These are phyloP conservation scores for Lamprologus sp. DNA, from an alignment of 2,113 vertebrate genomes.

Conservation along the genomic window DNA sequence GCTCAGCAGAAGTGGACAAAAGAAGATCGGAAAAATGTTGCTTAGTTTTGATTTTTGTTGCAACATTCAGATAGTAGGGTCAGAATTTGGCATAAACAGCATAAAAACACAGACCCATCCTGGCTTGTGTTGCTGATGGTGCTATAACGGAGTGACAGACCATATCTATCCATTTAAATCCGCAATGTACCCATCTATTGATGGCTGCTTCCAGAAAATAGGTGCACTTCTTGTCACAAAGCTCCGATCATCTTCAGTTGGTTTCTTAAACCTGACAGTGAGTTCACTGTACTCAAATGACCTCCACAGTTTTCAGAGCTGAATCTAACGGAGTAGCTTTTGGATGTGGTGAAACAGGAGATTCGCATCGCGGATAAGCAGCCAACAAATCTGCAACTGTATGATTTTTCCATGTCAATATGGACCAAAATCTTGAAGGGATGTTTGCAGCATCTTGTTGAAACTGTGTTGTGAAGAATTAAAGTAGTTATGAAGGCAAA, in stretches of 20 bases:
- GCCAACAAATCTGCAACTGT: neutral
- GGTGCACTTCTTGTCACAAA: neutral
- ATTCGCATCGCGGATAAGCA: neutral
- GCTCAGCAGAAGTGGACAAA: neutral
- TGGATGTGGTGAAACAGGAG: fast-evolving
- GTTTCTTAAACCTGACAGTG: neutral
- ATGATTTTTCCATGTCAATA: neutral
- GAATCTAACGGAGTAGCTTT: neutral
- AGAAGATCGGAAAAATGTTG: neutral
- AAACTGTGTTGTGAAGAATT: neutral
- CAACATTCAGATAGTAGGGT: neutral
- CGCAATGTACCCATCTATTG: neutral
- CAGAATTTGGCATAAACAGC: neutral
- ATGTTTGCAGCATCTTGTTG: neutral
- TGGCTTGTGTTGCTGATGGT: neutral
- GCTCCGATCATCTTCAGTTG: neutral
- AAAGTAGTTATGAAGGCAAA: neutral
- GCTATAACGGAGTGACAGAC: fast-evolving
- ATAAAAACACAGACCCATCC: neutral
- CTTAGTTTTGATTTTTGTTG: neutral
- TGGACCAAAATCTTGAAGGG: neutral
- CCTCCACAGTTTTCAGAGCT: neutral
- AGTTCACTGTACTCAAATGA: neutral
- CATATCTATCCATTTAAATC: neutral
- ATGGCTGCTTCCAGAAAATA: neutral